These are phyloP conservation scores for Odontomachus brunneus DNA, from an alignment of 1,140 invertebrate species.

Conservation along the genomic window DNA sequence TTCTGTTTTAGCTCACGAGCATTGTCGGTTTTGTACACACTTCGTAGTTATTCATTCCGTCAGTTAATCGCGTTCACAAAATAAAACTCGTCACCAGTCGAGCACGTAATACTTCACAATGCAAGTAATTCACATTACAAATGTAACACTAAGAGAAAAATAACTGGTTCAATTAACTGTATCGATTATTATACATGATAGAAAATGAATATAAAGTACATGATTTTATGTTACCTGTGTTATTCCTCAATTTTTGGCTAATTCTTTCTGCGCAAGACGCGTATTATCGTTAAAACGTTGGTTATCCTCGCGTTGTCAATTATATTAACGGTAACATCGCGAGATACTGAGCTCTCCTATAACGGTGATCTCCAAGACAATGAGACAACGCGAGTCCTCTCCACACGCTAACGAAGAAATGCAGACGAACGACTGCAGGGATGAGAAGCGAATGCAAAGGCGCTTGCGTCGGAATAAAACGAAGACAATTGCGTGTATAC, in stretches of 20 bases:
- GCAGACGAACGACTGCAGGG: background rate
- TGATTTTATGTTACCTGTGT: background rate
- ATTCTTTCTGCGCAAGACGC: background rate
- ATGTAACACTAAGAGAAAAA: conserved; percentile 1
- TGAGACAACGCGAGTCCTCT: background rate
- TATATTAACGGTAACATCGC: background rate
- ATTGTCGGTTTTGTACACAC: conserved; percentile 29
- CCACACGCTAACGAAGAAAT: background rate
- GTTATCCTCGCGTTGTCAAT: background rate
- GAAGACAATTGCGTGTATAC: background rate
- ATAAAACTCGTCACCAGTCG: background rate
- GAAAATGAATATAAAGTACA: conserved; percentile 11
- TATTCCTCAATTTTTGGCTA: background rate
- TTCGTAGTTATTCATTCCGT: conserved; percentile 39
- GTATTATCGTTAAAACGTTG: too few relatives aligned
- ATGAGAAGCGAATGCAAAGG: conserved; percentile 1
- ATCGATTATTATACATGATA: background rate
- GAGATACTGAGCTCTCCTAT: background rate
- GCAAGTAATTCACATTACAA: background rate
- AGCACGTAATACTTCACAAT: background rate
- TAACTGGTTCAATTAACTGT: background rate
- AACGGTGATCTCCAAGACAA: background rate
- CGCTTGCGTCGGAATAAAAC: background rate
- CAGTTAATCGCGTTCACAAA: background rate
- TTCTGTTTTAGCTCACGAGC: conserved; percentile 46